Evolutionary conservation across 2,797 vertebrate genomes (phyloP), one percentile per base, ranked within the genome.

Genomic region (Periophthalmus magnuspinnatus): DNA sequence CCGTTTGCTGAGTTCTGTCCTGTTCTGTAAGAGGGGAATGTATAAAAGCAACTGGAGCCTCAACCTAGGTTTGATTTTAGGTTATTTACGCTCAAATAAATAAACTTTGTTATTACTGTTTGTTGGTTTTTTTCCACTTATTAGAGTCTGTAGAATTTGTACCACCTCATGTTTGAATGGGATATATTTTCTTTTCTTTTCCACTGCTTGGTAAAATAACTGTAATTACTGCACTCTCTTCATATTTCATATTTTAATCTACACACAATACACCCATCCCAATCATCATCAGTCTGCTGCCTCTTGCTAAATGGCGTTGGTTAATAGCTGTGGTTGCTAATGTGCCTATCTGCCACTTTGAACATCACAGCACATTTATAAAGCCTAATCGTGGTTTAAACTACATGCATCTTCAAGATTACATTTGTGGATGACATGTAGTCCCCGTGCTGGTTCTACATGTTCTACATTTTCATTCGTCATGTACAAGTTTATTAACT

Each of bases 401-500:
- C 19, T 50, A 9, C 24, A 28, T 63, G 73, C 65, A 73, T 50
- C n/a, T 45, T 63, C 70, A 8, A 62, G 69, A 74, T 68, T 81
- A 69, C 36, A 75, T 87, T 77, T 70, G 65, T 67, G 77, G 59
- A 22, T 62, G 67, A 72, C 72, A 57, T 63, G 41, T 60, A 66
- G 55, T 69, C 73, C 74, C 61, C 45, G 57, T 73, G n/a, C 32
- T n/a, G 64, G 68, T 61, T 60, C 65, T 59, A 69, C 24, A 71
- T 68, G 69, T 68, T 69, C 67, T 67, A 52, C 54, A 64, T n/a
- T n/a, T n/a, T n/a, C 59, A 75, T 83, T 50, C 67, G 82, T 80
- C 59, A 70, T 67, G 47, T 65, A 67, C 73, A 74, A 68, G 79
- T 78, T 52, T 66, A 80, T 77, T 85, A 84, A 70, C 71, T 38